Evolutionary conservation across 2,888 invertebrate species (phyloP).

Genomic region (Petrophora chlorosata): DNA sequence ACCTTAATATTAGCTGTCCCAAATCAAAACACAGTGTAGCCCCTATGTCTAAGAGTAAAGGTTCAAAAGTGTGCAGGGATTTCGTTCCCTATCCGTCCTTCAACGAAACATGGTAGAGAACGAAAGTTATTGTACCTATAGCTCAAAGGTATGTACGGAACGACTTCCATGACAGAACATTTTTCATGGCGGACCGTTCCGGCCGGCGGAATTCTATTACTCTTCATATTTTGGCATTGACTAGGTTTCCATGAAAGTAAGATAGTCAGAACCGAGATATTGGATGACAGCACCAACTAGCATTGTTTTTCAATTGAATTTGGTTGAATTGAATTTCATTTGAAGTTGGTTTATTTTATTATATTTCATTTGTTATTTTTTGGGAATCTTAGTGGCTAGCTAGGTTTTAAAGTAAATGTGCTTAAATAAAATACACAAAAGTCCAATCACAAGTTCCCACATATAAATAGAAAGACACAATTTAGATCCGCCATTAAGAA

Average conservation of each 20-base stretch:
- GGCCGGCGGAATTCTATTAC: slow-evolving; percentile 22
- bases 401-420: no score
- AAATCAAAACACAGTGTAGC: background rate
- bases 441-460: no score
- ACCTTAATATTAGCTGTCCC: slow-evolving; percentile 8
- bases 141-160: slow-evolving; percentile 26
- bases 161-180: slow-evolving; percentile 29
- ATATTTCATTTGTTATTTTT: no score
- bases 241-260: background rate
- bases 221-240: slow-evolving; percentile 13
- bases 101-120: slow-evolving; percentile 17
- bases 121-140: slow-evolving; percentile 27
- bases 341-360: no score
- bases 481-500: no score
- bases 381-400: no score
- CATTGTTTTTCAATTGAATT: no score
- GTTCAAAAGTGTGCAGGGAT: slow-evolving; percentile 4
- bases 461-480: no score
- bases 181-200: slow-evolving; percentile 23
- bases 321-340: no score
- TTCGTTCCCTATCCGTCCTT: slow-evolving; percentile 1
- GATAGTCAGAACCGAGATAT: no score
- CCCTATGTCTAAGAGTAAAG: slow-evolving; percentile 1
- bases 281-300: no score
- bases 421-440: no score